Base-by-base conservation (phyloP, 2,888 invertebrate species). In the Euspilapteryx auroguttella region DNA sequence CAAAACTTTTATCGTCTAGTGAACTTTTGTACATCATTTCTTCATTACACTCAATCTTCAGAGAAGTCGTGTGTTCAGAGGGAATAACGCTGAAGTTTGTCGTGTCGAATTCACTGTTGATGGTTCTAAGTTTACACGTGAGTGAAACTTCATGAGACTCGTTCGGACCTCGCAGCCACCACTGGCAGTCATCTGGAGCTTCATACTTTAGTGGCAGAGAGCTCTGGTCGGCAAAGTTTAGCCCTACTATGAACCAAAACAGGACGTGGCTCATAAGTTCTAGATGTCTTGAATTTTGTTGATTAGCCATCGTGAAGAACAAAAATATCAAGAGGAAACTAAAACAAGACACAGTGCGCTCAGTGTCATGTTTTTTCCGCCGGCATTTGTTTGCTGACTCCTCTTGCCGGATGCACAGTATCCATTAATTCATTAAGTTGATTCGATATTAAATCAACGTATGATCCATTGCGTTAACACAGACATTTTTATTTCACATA, bases 31-130 rank as follows among this genome's bases (percentile, higher is more conserved):
- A 86, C 81, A 87, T 83, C 44, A 89, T 83, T 43, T 86, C 84
- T 49, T 87, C 84, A 50, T 87, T 88, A 73, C 85, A 92, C 62
- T 88, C 82, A 48, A 92, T 85, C 44, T 83, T 79, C 33, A 92
- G 63, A 4, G 87, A 86, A 14, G 87, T 85, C 12, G 91, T 91
- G 51, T 89, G 86, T 50, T 91, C 89, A 9, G 87, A 82, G 25
- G 90, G 89, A 35, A 91, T 89, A 29, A 89, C 87, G 66, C 88
- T 89, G 53, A 91, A 90, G 66, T 92, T 92, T 20, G 90, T 93
- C 37, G 87, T 88, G 62, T 87, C 91, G 55, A 86, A 89, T 57
- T 89, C 91, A 75, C 89, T 89, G 65, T 91, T 89, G 49, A 91
- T 88, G 28, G 90, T 86, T 43, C 91, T 79, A 47, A 91, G 78